Conservation (phyloP, 2,113 vertebrate genomes). For the Malurus alboscapulatus region DNA sequence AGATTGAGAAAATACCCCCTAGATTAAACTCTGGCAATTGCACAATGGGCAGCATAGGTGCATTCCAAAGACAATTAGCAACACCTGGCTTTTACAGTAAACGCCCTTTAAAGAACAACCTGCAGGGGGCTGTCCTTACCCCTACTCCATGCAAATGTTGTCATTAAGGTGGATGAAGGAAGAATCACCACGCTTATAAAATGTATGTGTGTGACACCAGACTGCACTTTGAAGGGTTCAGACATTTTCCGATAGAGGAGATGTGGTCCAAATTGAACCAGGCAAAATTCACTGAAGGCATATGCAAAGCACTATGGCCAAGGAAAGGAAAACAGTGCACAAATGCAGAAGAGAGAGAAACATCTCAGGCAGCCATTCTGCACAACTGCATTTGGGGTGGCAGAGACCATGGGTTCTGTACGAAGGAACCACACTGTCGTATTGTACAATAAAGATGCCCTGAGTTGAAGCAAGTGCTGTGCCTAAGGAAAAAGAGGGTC, state of each 20-base stretch:
- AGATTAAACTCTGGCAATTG: not conserved
- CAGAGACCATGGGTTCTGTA: not conserved
- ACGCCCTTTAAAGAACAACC: not conserved
- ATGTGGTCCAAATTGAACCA: not conserved
- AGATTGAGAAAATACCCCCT: not conserved
- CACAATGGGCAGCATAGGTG: not conserved
- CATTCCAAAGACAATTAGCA: not conserved
- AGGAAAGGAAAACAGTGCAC: not conserved
- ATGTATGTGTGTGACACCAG: not conserved
- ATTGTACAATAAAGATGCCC: not conserved
- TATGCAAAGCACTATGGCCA: not conserved
- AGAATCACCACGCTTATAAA: not conserved
- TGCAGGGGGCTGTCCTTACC: not conserved
- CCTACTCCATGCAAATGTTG: not conserved
- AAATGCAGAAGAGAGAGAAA: not conserved
- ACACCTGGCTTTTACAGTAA: not conserved
- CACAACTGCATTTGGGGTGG: not conserved
- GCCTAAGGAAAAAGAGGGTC: not conserved
- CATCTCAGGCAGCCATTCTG: not conserved
- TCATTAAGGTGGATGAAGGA: not conserved
- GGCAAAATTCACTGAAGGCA: not conserved
- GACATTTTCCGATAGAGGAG: not conserved
- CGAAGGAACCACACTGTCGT: not conserved
- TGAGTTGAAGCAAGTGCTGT: fast-evolving
- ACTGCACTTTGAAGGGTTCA: not conserved